A percentile compares a stretch with the other conserved stretches of the same genome.
Evolutionary conservation across 2,888 invertebrate species (phyloP).

Genomic region (Melipona bicolor): DNA sequence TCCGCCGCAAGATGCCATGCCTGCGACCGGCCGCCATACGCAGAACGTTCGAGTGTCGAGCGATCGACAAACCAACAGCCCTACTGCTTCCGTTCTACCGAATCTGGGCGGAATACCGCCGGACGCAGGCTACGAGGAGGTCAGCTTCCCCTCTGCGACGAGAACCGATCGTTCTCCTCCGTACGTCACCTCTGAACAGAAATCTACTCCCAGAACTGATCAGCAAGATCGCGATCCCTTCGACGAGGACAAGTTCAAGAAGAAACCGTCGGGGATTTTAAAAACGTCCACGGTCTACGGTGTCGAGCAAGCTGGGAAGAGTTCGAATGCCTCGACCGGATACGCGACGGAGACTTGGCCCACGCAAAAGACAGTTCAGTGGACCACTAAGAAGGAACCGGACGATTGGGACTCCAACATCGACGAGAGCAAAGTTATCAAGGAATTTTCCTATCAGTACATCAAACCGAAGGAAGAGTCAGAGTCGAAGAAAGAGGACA

Average conservation of each 20-base stretch:
- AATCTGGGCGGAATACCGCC: conserved; percentile 74
- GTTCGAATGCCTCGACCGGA: conserved; percentile 62
- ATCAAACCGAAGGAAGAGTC: conserved; percentile 75
- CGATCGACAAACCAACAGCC: conserved; percentile 49
- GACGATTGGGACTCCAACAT: conserved; percentile 79
- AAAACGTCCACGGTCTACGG: conserved; percentile 74
- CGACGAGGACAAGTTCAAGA: conserved; percentile 58
- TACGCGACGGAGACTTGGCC: conserved; percentile 74
- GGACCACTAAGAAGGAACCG: conserved; percentile 74
- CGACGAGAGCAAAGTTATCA: conserved; percentile 82
- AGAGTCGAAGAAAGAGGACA: conserved; percentile 16
- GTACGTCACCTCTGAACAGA: conserved; percentile 21
- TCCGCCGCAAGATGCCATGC: conserved; percentile 49
- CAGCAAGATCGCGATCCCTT: conserved; percentile 31
- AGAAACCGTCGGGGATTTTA: conserved; percentile 77
- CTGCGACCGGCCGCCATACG: conserved; percentile 44
- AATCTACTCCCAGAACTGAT: conserved; percentile 28
- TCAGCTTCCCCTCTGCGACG: conserved; percentile 66
- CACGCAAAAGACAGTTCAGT: conserved; percentile 76
- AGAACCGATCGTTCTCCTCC: conserved; percentile 40
- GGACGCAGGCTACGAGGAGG: conserved; percentile 79
- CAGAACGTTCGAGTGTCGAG: conserved; percentile 39
- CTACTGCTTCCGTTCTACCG: conserved; percentile 7
- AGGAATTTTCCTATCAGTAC: conserved; percentile 84
- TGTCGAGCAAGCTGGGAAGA: conserved; percentile 47